Conservation (phyloP, 1,140 invertebrate species). For the Macrobrachium nipponense region DNA sequence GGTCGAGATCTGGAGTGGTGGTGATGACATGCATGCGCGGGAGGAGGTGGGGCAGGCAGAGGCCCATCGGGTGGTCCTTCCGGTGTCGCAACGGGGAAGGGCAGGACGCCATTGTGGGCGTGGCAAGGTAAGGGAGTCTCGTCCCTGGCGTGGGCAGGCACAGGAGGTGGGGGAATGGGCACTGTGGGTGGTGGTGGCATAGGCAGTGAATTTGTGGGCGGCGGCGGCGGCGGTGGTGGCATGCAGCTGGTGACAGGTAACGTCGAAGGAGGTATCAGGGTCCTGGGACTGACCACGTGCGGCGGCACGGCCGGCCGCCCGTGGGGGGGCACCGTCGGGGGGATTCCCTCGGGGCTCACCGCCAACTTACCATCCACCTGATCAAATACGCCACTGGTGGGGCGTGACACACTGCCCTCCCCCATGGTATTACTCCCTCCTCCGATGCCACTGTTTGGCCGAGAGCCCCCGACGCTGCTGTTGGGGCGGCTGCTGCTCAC, state of each 20-base stretch:
- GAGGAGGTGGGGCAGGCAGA: no score
- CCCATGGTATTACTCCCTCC: not conserved
- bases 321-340: constrained; percentile 52
- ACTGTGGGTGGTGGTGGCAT: not conserved
- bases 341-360: constrained; percentile 30
- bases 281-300: constrained; percentile 35
- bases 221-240: constrained; percentile 32
- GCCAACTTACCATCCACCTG: not conserved
- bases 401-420: not conserved
- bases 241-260: not conserved
- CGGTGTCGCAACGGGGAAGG: no score
- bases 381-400: constrained; percentile 40
- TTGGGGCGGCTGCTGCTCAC: not conserved
- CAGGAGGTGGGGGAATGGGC: not conserved
- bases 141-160: no score
- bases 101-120: no score
- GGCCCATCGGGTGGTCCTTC: no score
- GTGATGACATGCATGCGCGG: no score
- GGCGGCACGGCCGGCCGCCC: constrained; percentile 51
- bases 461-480: not conserved
- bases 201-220: constrained; percentile 6
- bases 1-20: no score
- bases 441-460: not conserved
- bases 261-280: not conserved
- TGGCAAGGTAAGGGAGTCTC: no score